phyloP scores from a whole-genome alignment of 2,888 invertebrate species.

The Trisateles emortualis region DNA sequence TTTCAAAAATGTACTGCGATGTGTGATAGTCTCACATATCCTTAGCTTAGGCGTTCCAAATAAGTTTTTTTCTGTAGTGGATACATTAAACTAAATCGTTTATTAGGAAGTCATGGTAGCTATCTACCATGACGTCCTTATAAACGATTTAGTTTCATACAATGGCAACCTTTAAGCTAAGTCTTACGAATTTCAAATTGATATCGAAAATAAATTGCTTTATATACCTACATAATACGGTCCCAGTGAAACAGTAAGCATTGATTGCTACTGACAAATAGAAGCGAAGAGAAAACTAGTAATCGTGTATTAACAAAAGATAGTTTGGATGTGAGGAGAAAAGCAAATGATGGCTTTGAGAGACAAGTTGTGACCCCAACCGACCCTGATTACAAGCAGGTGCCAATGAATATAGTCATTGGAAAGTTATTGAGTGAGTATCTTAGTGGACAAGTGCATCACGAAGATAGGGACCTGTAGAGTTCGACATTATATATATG shows the following conservation, averaged over 20 bases:
- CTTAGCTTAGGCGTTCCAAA: no score
- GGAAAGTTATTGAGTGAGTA: conserved; percentile 58
- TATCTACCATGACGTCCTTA: no score
- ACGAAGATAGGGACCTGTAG: conserved; percentile 3
- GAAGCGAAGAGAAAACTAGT: not conserved
- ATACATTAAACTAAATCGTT: no score
- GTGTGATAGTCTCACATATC: no score
- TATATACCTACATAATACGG: no score
- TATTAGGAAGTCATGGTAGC: no score
- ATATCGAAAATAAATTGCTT: no score
- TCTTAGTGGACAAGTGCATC: conserved; percentile 23
- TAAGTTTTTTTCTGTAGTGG: no score
- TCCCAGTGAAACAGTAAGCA: not conserved
- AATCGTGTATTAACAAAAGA: conserved; percentile 8
- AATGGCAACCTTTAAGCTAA: no score
- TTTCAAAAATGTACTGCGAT: no score
- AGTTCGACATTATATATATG: not conserved
- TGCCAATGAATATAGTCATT: conserved; percentile 46
- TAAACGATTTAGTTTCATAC: no score
- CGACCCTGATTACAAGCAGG: conserved; percentile 50
- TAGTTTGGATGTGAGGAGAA: conserved; percentile 9
- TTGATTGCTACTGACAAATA: not conserved
- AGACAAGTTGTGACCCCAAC: conserved; percentile 56
- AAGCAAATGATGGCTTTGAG: conserved; percentile 51
- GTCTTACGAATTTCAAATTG: no score